Percentiles rank a stretch among this genome's conserved stretches.
phyloP scores from a whole-genome alignment of 2,888 invertebrate genomes.

The Leucoma salicis region DNA sequence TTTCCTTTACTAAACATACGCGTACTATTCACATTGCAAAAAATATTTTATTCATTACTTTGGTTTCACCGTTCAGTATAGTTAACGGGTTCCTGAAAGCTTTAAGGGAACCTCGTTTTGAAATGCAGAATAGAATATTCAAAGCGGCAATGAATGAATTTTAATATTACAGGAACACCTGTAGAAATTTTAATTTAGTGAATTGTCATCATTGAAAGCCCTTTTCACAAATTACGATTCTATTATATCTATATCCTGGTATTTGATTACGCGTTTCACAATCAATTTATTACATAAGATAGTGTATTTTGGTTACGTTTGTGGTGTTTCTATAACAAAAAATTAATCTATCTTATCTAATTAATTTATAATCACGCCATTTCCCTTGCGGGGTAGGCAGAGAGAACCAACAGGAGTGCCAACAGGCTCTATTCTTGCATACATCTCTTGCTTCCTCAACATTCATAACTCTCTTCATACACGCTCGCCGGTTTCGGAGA shows the following conservation, averaged over 20 bases:
- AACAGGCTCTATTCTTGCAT: too few species aligned
- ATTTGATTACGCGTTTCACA: too few species aligned
- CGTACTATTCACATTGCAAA: neutral
- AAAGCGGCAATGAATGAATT: conserved; percentile 44
- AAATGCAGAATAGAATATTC: conserved; percentile 34
- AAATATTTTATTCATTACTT: neutral
- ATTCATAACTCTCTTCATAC: too few species aligned
- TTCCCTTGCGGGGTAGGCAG: too few species aligned
- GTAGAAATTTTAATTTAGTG: conserved; percentile 23
- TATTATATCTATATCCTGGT: conserved; percentile 16
- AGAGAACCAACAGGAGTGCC: too few species aligned
- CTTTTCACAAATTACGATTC: neutral
- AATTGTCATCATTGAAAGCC: conserved; percentile 12
- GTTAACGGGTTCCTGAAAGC: conserved; percentile 2
- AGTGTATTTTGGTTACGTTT: too few species aligned
- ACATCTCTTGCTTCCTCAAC: too few species aligned
- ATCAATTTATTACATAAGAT: too few species aligned
- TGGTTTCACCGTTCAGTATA: conserved; percentile 19
- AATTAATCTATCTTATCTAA: too few species aligned
- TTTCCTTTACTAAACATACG: neutral
- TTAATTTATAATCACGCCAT: too few species aligned
- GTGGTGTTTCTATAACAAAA: too few species aligned
- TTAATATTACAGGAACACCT: conserved; percentile 36
- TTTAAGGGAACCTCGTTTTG: conserved; percentile 36
- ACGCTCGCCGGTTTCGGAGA: too few species aligned